Evolutionary conservation across 2,888 invertebrate genomes (phyloP), one percentile per base, ranked within the genome.

Genomic region (Melangyna quadrimaculata): DNA sequence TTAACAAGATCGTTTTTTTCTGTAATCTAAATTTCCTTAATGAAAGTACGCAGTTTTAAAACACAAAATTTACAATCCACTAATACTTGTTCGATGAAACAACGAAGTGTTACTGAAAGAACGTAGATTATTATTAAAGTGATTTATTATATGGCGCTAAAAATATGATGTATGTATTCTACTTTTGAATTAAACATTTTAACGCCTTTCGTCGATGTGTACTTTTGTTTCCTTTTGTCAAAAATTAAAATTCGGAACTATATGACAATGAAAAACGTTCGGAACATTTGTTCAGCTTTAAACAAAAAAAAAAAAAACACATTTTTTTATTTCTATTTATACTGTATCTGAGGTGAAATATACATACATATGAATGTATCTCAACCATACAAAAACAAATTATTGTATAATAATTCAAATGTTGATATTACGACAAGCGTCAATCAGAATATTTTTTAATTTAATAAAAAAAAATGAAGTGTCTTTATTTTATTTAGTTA

Each of bases 271-370:
- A 27, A 45, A 61, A 27, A 40, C 5, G 3, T 45, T 45, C 19
- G 45, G n/a, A 24, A 51, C n/a, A 35, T 67, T 67, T 67, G 51
- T 51, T 51, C 67, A 67, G 67, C 48, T 7, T n/a, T 61, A 8
- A 35, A 4, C 1, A 12, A 1, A 19, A 32, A 4, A 57, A 57
- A 17, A 35, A 35, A 10, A 10, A 35, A 32, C 12, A 37, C 37
- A 14, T 4, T 37, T 61, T 43, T 43, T 65, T 32, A n/a, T n/a
- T n/a, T n/a, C n/a, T 48, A 32, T 48, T 48, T 48, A 5, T n/a
- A 22, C 35, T n/a, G n/a, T 67, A 37, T 35, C 51, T 35, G 51
- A 9, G 35, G 24, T 24, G 37, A 48, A 32, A 43, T 27, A 27
- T 51, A 27, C 3, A 12, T 5, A 5, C 22, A 22, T n/a, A n/a